These are phyloP conservation scores for Cuculus canorus DNA, from an alignment of 2,797 vertebrate genomes.

Conservation along the genomic window DNA sequence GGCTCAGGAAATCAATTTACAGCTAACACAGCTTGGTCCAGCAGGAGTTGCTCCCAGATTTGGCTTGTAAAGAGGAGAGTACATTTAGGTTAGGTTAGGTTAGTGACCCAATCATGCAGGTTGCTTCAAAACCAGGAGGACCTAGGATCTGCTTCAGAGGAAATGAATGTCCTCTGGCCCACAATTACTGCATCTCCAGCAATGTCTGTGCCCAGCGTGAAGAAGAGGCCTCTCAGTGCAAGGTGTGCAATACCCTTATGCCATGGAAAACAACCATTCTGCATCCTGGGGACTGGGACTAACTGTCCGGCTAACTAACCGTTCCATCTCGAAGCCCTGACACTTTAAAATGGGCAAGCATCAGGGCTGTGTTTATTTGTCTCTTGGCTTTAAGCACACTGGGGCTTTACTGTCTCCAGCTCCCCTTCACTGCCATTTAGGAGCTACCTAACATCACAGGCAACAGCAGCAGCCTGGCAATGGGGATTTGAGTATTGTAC, in stretches of 20 bases:
- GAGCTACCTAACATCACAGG: not conserved
- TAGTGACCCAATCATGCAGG: not conserved
- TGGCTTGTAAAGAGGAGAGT: not conserved
- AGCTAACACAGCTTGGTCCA: not conserved
- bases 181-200: not conserved
- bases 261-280: not conserved
- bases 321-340: not conserved
- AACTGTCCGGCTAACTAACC: too few relatives aligned
- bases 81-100: not conserved
- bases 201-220: not conserved
- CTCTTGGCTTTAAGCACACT: not conserved
- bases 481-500: fast-evolving
- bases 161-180: not conserved
- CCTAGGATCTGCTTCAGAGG: not conserved
- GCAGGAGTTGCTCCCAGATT: not conserved
- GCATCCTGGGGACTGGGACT: not conserved
- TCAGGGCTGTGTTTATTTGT: not conserved
- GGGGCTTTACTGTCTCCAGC: not conserved
- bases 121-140: not conserved
- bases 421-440: fast-evolving
- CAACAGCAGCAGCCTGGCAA: not conserved
- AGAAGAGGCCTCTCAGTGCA: not conserved
- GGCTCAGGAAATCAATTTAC: not conserved
- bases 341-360: not conserved
- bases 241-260: fast-evolving